Evolutionary conservation across 1,140 invertebrate species (phyloP).

Genomic region (Reticulitermes speratus): DNA sequence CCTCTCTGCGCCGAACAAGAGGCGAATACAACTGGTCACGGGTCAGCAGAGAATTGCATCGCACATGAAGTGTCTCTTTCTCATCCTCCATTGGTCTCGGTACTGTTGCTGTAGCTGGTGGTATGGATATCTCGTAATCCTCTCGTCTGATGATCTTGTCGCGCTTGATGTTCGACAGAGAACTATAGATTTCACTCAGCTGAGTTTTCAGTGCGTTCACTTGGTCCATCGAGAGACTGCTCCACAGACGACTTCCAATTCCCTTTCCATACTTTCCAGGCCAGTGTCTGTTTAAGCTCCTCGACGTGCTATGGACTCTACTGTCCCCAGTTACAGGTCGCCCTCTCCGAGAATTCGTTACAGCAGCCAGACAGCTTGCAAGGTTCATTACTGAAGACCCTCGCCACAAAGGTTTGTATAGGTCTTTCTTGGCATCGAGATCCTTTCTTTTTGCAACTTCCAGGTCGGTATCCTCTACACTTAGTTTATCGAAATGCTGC

Average conservation of each 20-base stretch:
- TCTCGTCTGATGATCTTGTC: slow-evolving; percentile 29
- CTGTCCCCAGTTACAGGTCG: slow-evolving; percentile 39
- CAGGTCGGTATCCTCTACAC: slow-evolving; percentile 50
- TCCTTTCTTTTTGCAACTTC: slow-evolving; percentile 50
- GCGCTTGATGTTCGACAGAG: slow-evolving; percentile 37
- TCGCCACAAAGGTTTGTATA: slow-evolving; percentile 78
- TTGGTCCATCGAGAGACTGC: slow-evolving; percentile 81
- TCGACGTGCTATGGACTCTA: background rate
- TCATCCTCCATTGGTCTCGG: background rate
- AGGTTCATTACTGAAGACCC: slow-evolving; percentile 77
- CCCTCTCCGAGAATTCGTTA: slow-evolving; percentile 38
- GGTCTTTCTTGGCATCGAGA: slow-evolving; percentile 58
- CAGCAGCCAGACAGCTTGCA: slow-evolving; percentile 34
- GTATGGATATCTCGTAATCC: slow-evolving; percentile 62
- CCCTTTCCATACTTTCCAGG: slow-evolving; percentile 41
- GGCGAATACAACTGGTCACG: slow-evolving; percentile 49
- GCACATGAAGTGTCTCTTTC: slow-evolving; percentile 58
- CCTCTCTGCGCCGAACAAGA: slow-evolving; percentile 43
- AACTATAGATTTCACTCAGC: slow-evolving; percentile 78
- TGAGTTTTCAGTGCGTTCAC: slow-evolving; percentile 78
- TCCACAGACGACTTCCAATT: slow-evolving; percentile 74
- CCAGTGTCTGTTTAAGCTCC: background rate
- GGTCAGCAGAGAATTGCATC: slow-evolving; percentile 63
- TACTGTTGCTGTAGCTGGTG: slow-evolving; percentile 41
- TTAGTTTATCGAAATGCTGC: slow-evolving; percentile 64